phyloP scores from a whole-genome alignment of 1,140 invertebrate species.

The Tetragonula clypearis region DNA sequence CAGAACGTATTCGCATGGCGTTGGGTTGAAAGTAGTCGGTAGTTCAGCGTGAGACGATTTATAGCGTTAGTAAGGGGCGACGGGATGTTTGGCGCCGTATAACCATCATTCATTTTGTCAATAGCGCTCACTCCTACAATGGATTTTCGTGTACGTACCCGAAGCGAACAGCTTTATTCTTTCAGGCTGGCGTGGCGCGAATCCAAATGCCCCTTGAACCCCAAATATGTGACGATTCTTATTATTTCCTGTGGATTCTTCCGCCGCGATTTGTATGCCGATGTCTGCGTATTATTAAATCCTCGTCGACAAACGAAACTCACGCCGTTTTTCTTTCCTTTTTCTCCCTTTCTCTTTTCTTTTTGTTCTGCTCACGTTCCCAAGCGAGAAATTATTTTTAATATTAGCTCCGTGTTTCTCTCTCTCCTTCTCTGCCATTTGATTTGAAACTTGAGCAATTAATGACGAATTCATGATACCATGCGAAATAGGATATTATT shows the following conservation, averaged over 20 bases:
- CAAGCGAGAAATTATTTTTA: not conserved
- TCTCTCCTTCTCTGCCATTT: not conserved
- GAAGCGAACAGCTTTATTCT: constrained; percentile 76
- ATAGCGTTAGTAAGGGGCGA: constrained; percentile 65
- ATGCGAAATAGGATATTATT: not conserved
- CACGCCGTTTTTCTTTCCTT: not conserved
- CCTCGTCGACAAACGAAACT: not conserved
- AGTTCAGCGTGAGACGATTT: constrained; percentile 71
- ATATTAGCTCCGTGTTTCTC: not conserved
- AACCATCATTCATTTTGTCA: constrained; percentile 79
- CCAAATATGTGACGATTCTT: constrained; percentile 54
- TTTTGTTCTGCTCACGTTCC: not conserved
- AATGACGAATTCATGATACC: not conserved
- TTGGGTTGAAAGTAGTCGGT: constrained; percentile 53
- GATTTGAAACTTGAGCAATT: not conserved
- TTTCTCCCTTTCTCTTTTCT: too few species aligned
- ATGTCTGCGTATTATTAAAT: constrained; percentile 19
- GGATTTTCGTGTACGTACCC: constrained; percentile 68
- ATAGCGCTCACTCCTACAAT: constrained; percentile 73
- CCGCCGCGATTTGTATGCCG: not conserved
- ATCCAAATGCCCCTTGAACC: constrained; percentile 67
- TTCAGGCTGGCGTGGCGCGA: constrained; percentile 68
- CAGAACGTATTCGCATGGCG: constrained; percentile 55
- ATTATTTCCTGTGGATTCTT: constrained; percentile 58
- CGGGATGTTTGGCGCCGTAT: constrained; percentile 73